phyloP scores from a whole-genome alignment of 2,113 vertebrate genomes.

The Leiothrix lutea region DNA sequence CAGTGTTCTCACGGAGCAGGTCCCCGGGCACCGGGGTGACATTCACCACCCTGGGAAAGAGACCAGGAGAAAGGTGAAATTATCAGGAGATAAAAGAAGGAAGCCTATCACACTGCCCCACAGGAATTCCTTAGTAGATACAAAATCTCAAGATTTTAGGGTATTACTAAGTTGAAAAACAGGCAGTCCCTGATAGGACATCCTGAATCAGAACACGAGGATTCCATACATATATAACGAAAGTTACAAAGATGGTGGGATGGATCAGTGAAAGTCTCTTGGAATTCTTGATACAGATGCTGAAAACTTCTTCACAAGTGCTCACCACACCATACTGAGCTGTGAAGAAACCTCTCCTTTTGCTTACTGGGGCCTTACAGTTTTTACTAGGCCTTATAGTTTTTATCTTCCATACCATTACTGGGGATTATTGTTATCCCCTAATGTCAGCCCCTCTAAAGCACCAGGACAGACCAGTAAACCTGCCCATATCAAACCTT shows the following conservation, averaged over 20 bases:
- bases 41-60: conserved; percentile 82
- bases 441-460: not conserved
- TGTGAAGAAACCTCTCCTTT: not conserved
- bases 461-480: not conserved
- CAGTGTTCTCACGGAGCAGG: conserved; percentile 93
- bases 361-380: not conserved
- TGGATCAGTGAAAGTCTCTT: not conserved
- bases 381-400: not conserved
- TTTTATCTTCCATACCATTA: not conserved
- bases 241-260: not conserved
- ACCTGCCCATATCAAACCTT: not conserved
- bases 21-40: conserved; percentile 90
- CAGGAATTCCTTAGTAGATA: not conserved
- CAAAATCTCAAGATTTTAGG: too few relatives aligned
- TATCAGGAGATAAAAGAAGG: not conserved
- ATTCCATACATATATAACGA: not conserved
- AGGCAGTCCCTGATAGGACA: not conserved
- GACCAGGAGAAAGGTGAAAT: not conserved
- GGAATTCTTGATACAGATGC: not conserved
- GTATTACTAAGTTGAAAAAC: not conserved
- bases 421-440: not conserved
- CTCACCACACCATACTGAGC: not conserved
- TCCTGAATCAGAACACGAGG: not conserved
- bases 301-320: not conserved
- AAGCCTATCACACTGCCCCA: not conserved